Evolutionary conservation across 1,140 invertebrate genomes (phyloP), one percentile per base, ranked within the genome.

Genomic region (Hylaeus anthracinus): DNA sequence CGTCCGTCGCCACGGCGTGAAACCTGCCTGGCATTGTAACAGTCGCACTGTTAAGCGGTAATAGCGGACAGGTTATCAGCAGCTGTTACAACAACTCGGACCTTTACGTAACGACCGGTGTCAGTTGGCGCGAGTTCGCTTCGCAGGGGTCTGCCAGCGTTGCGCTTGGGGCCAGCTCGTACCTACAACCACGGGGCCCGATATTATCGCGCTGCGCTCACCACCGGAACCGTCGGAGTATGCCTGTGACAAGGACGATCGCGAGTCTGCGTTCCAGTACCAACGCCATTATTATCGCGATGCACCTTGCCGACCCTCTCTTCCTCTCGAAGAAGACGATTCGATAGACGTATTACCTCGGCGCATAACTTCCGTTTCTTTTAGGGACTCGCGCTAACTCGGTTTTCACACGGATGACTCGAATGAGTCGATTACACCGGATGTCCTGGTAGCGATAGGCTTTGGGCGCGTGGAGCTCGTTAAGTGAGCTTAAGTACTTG

Each of bases 61-160:
- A 85, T 85, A 61, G 71, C 15, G 56, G 66, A 70, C 81, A 81
- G 60, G 56, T 70, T 82, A 79, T 82, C 76, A 72, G 73, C 63
- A 55, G 45, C 71, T 53, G 63, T 82, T 60, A 61, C 71, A 78
- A 74, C 82, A 64, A 56, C 58, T 51, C 37, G 65, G 56, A 69
- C 70, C 80, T 82, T 85, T 85, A 75, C 79, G 79, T 79, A 79
- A 85, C 61, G 66, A 82, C 45, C 79, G 65, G 48, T 78, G 79
- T 82, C 83, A 73, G 73, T 72, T 51, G 70, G 60, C 14, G 43
- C 65, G 37, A 61, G 56, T 58, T 41, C 37, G 51, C 70, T 84
- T 81, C 70, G 73, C 83, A 65, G 79, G 82, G 69, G 83, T 84
- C 78, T 81, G 76, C 43, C 67, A 15, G 15, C 45, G 55, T 53